These are phyloP conservation scores for Yponomeuta malinellus DNA, from an alignment of 2,888 invertebrate species.

Conservation along the genomic window DNA sequence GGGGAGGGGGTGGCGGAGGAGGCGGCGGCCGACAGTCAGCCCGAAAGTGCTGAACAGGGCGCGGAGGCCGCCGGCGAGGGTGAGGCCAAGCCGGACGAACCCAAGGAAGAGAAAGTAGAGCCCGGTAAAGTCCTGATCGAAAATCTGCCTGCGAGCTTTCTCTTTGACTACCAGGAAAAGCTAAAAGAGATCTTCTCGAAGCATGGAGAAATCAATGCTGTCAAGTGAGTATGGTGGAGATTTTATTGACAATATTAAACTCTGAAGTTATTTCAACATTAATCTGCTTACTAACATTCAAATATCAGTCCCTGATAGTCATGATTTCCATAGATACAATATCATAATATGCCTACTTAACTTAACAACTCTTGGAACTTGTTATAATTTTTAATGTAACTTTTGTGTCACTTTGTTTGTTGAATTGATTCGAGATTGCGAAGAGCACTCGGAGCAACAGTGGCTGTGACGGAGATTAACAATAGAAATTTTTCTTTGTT, in stretches of 20 bases:
- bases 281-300: slow-evolving; percentile 62
- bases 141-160: slow-evolving; percentile 63
- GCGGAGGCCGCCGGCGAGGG: slow-evolving; percentile 37
- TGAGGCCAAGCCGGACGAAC: slow-evolving; percentile 39
- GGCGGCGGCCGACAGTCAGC: slow-evolving; percentile 29
- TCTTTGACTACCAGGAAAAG: slow-evolving; percentile 70
- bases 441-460: slow-evolving; percentile 31
- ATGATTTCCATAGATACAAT: background rate
- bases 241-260: background rate
- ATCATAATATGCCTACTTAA: slow-evolving; percentile 15
- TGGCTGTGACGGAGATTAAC: slow-evolving; percentile 58
- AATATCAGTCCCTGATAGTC: slow-evolving; percentile 60
- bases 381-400: slow-evolving; percentile 8
- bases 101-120: slow-evolving; percentile 56
- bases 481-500: slow-evolving; percentile 68
- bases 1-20: slow-evolving; percentile 40
- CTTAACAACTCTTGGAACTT: slow-evolving; percentile 22
- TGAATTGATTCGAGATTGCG: slow-evolving; percentile 6
- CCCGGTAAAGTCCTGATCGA: slow-evolving; percentile 70
- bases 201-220: slow-evolving; percentile 56
- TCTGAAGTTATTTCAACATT: slow-evolving; percentile 2
- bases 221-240: slow-evolving; percentile 51
- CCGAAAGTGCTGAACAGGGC: slow-evolving; percentile 28
- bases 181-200: slow-evolving; percentile 69
- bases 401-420: background rate